phyloP scores from a whole-genome alignment of 2,113 vertebrate genomes.

The Eulacestoma nigropectus region DNA sequence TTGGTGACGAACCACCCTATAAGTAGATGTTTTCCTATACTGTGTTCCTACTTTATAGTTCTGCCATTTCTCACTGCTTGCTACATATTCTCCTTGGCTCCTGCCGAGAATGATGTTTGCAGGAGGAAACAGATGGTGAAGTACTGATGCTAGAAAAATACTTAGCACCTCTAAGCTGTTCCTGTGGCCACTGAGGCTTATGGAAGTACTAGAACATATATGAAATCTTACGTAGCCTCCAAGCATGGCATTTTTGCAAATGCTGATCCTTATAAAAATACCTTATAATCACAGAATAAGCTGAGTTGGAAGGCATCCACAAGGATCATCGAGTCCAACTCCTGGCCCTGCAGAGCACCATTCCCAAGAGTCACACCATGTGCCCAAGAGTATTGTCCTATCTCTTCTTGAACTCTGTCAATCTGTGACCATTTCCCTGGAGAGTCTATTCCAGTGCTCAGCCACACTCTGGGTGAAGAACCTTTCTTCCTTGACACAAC shows the following conservation, averaged over 20 bases:
- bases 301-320: background rate
- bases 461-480: background rate
- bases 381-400: background rate
- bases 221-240: background rate
- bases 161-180: background rate
- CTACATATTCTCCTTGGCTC: background rate
- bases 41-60: background rate
- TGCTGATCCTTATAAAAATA: background rate
- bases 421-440: background rate
- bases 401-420: background rate
- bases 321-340: background rate
- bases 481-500: background rate
- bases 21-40: background rate
- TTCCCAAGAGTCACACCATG: background rate
- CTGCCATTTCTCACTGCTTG: background rate
- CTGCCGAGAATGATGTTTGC: background rate
- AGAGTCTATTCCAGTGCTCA: background rate
- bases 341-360: background rate
- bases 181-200: constrained; percentile 25
- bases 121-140: constrained; percentile 18
- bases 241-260: background rate
- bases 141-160: constrained; percentile 4
- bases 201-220: background rate
- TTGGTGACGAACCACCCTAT: background rate
- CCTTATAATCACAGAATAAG: background rate